Base-by-base conservation (phyloP, 2,888 invertebrate species). In the Tyria jacobaeae region DNA sequence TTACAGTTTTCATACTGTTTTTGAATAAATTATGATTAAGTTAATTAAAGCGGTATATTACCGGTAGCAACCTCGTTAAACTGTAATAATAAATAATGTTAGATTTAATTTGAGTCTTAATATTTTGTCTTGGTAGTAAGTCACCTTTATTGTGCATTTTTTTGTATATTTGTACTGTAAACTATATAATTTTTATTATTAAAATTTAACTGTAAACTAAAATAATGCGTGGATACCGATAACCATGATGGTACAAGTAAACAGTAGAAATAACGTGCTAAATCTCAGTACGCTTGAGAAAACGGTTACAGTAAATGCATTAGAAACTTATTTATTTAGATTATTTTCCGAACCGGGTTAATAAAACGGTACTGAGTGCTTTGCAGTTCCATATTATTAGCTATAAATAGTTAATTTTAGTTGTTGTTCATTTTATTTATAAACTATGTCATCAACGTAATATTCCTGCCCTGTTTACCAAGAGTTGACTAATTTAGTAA, bases 281-380 rank as follows among this genome's bases (percentile, higher is more conserved):
- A 21, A 21, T 12, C 21, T 21, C 9, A 17, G 21, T 44, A 44
- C 12, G 44, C 44, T n/a, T 44, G 44, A 21, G 21, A 12, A 44
- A 44, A 44, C 44, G 3, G 4, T 17, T 17, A 44, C 44, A 12
- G 21, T 44, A 21, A 17, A 21, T 21, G 21, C 44, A 21, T 44
- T 44, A 44, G 17, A 21, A 44, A 12, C 21, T 44, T 44, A 44
- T 44, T 44, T 44, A 44, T 44, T 44, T 21, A 44, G 21, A 31
- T 31, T 31, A 31, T 31, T 31, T 31, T 31, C 27, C 7, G 27
- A 31, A 44, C 44, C 12, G 4, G 21, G 1, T 12, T 21, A 44
- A 44, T 44, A 44, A 44, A 44, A 12, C 10, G 12, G 21, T 44
- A 10, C 21, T 17, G 12, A 14, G 44, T 44, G 21, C 21, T 44